A percentile compares a stretch with the other conserved stretches of the same genome.
phyloP scores from a whole-genome alignment of 2,888 invertebrate species.

The Yponomeuta evonymella region DNA sequence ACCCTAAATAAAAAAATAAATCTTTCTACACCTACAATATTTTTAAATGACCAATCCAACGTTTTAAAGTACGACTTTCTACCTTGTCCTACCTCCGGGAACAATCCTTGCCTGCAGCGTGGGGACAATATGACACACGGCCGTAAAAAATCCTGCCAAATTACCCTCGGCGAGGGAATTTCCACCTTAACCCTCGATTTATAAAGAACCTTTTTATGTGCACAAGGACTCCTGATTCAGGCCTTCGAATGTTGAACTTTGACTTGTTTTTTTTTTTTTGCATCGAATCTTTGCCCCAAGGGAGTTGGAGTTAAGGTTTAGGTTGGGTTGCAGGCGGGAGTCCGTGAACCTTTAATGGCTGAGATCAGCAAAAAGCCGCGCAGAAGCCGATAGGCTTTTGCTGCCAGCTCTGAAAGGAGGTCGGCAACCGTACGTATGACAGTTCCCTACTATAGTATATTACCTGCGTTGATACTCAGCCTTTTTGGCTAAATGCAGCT shows the following conservation, averaged over 20 bases:
- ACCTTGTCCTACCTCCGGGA: background rate
- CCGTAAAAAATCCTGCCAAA: slow-evolving; percentile 33
- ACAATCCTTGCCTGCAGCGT: slow-evolving; percentile 27
- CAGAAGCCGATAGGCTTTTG: slow-evolving; percentile 2
- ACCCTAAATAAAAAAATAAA: too few species aligned
- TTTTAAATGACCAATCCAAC: too few species aligned
- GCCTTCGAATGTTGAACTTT: slow-evolving; percentile 14
- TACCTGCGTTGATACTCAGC: background rate
- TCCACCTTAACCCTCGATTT: background rate
- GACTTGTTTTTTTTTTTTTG: background rate
- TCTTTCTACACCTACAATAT: too few species aligned
- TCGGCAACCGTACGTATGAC: background rate
- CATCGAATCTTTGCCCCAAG: background rate
- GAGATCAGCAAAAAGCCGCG: slow-evolving; percentile 4
- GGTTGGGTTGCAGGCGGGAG: background rate
- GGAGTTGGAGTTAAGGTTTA: background rate
- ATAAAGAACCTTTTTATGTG: background rate
- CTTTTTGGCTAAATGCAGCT: background rate
- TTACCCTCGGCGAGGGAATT: background rate
- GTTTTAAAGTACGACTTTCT: background rate
- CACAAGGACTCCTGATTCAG: background rate
- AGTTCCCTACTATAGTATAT: background rate
- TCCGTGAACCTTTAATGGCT: slow-evolving; percentile 6
- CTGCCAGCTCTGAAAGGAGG: slow-evolving; percentile 1
- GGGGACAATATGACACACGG: slow-evolving; percentile 48